These are phyloP conservation scores for Ameiurus melas DNA, from an alignment of 2,113 vertebrate species.

Conservation along the genomic window DNA sequence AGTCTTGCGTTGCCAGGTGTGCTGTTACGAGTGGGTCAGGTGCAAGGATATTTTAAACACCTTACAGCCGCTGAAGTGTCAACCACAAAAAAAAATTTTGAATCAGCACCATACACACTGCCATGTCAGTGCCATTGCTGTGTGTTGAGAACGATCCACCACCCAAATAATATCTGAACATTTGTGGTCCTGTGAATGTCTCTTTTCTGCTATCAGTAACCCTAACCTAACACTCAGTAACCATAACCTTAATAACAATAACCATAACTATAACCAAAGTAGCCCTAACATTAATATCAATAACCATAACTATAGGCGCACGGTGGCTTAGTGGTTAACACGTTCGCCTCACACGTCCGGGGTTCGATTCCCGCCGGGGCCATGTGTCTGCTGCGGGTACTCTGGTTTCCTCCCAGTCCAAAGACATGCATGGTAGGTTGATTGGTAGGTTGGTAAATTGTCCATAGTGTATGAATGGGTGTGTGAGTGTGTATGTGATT, in stretches of 20 bases:
- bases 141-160: not conserved
- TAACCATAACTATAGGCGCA: not conserved
- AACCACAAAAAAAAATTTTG: not conserved
- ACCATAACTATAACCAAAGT: not conserved
- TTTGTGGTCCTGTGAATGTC: not conserved
- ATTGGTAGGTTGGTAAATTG: no score
- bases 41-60: not conserved
- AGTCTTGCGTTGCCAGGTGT: conserved; percentile 1
- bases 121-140: no score
- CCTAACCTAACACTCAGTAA: not conserved
- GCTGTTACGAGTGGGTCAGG: not conserved
- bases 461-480: no score
- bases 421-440: no score
- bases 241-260: no score
- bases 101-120: not conserved
- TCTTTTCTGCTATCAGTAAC: not conserved
- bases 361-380: no score
- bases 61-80: not conserved
- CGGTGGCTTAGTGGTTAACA: no score
- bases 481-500: no score
- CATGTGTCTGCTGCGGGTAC: no score
- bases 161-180: not conserved
- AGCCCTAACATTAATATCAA: not conserved
- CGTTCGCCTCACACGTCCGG: no score
- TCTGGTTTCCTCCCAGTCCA: no score